phyloP scores from a whole-genome alignment of 2,888 invertebrate genomes.

The Heliconius aoede region DNA sequence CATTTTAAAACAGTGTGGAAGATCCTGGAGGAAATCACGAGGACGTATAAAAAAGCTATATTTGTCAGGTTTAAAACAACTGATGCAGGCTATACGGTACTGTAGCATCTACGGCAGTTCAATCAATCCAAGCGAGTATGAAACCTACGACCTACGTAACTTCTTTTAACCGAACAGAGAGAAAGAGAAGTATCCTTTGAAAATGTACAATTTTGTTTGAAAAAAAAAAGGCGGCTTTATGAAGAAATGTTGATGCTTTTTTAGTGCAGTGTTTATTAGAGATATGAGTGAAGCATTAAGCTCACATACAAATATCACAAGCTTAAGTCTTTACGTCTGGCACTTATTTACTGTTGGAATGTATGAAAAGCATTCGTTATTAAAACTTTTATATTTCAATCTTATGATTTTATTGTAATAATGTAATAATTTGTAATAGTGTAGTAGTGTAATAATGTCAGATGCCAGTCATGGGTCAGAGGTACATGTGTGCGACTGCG shows the following conservation, averaged over 20 bases:
- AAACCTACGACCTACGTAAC: background rate
- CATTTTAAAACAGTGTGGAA: too few species aligned
- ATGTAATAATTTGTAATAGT: too few species aligned
- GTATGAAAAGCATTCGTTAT: background rate
- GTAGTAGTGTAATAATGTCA: too few species aligned
- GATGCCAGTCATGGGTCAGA: too few species aligned
- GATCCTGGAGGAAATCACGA: too few species aligned
- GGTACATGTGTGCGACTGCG: too few species aligned
- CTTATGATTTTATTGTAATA: background rate
- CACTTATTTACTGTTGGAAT: constrained; percentile 1
- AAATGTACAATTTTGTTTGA: constrained; percentile 2
- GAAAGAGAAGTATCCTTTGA: background rate
- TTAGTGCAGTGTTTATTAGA: constrained; percentile 15
- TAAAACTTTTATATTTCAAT: background rate
- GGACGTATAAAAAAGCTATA: too few species aligned
- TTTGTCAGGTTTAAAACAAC: background rate
- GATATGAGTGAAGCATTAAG: constrained; percentile 1
- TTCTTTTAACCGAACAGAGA: background rate
- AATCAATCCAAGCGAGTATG: background rate
- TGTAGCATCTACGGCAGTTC: background rate
- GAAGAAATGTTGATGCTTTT: constrained; percentile 4
- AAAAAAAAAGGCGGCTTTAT: background rate
- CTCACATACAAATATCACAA: constrained; percentile 13
- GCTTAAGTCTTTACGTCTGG: background rate
- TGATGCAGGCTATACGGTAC: background rate